Conservation (phyloP, 2,797 vertebrate species). For the Pelochelys cantorii region DNA sequence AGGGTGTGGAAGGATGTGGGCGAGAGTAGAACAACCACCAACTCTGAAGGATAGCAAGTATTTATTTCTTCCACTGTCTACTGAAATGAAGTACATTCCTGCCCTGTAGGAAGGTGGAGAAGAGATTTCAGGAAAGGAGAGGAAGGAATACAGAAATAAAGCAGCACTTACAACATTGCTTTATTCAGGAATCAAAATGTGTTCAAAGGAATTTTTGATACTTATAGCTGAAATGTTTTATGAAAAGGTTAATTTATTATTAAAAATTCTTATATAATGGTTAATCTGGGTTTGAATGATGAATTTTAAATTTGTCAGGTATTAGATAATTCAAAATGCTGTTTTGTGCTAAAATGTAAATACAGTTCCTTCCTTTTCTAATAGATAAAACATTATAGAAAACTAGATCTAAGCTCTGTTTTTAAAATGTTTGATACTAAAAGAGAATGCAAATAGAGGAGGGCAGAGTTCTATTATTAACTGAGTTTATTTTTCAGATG, state of each 20-base stretch:
- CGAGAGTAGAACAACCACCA: background rate
- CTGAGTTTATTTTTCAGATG: background rate
- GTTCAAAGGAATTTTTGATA: constrained; percentile 50
- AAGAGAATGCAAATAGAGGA: background rate
- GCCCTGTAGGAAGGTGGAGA: background rate
- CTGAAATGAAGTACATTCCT: background rate
- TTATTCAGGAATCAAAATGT: constrained; percentile 49
- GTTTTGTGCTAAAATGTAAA: background rate
- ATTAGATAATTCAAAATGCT: background rate
- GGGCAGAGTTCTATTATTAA: background rate
- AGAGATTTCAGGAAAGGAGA: background rate
- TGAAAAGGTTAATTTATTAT: constrained; percentile 5
- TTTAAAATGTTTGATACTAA: background rate
- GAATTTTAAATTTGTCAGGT: rapidly evolving
- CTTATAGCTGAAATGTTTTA: background rate
- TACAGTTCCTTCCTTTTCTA: background rate
- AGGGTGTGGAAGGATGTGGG: rapidly evolving
- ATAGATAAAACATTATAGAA: background rate
- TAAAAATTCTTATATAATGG: background rate
- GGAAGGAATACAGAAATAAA: background rate
- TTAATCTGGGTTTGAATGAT: background rate
- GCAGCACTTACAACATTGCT: background rate
- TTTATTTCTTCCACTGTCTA: constrained; percentile 29
- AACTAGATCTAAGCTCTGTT: background rate
- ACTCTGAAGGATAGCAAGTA: background rate